Evolutionary conservation across 2,113 vertebrate genomes (phyloP), one percentile per base, ranked within the genome.

Genomic region (Collichthys lucidus): DNA sequence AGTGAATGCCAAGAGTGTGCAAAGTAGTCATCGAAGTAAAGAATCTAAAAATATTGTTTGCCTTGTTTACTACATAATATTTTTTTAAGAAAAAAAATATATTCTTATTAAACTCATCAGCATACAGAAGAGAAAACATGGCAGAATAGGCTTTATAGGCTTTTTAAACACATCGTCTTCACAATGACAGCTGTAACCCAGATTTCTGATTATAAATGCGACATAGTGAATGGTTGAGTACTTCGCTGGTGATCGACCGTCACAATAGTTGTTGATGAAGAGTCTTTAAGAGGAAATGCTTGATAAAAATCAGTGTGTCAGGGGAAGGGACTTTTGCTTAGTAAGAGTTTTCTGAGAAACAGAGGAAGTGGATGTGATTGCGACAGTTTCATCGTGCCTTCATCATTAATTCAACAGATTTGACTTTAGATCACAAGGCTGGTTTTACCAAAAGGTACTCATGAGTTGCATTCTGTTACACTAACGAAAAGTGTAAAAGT

Each of bases 351-450:
- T 86, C 73, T 77, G 44, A 76, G 77, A 77, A 86, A 80, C 17
- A 70, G 63, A 76, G 92, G 91, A 93, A 91, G 85, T 77, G 24
- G 19, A 64, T 9, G 0, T 65, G 82, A 80, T 86, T 87, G 76
- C 44, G 31, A 80, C 57, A 85, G 11, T 46, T 70, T 16, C 47
- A 82, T 88, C 62, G 1, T 20, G 29, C 7, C 16, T 49, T 16
- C 2, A 53, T 79, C 3, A 4, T 14, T 15, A 9, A 46, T 55
- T 22, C 31, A 4, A 35, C 2, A 2, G 5, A 26, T 46, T 22
- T 64, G 11, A 19, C 52, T 46, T 63, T 12, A 2, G 26, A 0
- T 50, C 31, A 53, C 22, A 16, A 0, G 11, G 8, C 42, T 9
- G 40, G 0, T 50, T 55, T 42, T 26, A 40, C 4, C 5, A 52